Percentiles rank a stretch among this genome's conserved stretches.
Conservation (phyloP, 1,140 invertebrate genomes). For the Hypsibius dujardini region DNA sequence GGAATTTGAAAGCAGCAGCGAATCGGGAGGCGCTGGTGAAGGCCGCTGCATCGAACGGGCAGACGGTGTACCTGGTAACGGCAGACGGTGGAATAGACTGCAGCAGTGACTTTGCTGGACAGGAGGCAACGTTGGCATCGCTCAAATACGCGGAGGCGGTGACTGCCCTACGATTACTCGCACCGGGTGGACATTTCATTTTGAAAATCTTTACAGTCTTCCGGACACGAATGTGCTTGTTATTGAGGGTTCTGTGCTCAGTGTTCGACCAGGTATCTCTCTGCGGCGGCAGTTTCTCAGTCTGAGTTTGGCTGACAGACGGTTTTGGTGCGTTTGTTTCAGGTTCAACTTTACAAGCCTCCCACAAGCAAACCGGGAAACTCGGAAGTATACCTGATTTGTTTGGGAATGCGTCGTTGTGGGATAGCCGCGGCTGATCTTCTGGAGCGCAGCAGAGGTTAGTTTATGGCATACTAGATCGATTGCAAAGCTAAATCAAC, state of each 20-base stretch:
- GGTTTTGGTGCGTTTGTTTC: constrained; percentile 17
- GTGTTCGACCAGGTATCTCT: not conserved
- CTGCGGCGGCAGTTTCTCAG: too few species aligned
- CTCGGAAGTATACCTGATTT: constrained; percentile 75
- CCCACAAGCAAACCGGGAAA: constrained; percentile 78
- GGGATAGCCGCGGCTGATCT: too few species aligned
- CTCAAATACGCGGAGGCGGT: constrained; percentile 66
- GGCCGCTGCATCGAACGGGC: constrained; percentile 28
- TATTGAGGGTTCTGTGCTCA: not conserved
- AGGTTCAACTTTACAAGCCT: constrained; percentile 57
- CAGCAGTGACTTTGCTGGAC: constrained; percentile 56
- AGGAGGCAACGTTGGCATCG: constrained; percentile 54
- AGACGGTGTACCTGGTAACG: constrained; percentile 42
- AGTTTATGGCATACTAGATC: too few species aligned
- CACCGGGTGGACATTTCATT: constrained; percentile 53
- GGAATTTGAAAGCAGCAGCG: constrained; percentile 49
- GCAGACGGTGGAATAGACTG: constrained; percentile 86
- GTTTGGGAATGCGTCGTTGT: constrained; percentile 44
- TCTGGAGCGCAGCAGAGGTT: too few species aligned
- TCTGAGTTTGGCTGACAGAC: not conserved
- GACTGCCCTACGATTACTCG: constrained; percentile 50
- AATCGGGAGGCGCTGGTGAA: constrained; percentile 47
- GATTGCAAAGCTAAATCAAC: too few species aligned
- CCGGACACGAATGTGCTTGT: not conserved
- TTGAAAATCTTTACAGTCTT: constrained; percentile 86